A percentile compares a stretch with the other conserved stretches of the same genome.
These are phyloP conservation scores for Thunnus maccoyii DNA, from an alignment of 2,113 vertebrate species.

Conservation along the genomic window DNA sequence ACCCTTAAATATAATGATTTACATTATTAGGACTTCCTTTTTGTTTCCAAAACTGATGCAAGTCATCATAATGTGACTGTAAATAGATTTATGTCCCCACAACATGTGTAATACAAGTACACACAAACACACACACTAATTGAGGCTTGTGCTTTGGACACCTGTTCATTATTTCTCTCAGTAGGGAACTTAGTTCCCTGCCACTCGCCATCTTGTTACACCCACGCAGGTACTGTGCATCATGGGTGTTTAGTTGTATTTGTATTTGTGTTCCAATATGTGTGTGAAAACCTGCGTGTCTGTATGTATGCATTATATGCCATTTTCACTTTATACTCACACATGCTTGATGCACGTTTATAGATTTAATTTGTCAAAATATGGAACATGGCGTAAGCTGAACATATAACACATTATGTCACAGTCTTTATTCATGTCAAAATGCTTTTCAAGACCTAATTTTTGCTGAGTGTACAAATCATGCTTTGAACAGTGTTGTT, in stretches of 20 bases:
- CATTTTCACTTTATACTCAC: background rate
- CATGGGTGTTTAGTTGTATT: constrained; percentile 43
- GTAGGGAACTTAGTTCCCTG: constrained; percentile 54
- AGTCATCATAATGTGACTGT: too few relatives aligned
- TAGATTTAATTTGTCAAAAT: constrained; percentile 19
- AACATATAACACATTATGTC: background rate
- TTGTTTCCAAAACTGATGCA: too few relatives aligned
- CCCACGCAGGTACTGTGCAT: constrained; percentile 40
- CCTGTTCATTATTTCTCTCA: constrained; percentile 79
- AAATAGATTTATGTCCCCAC: too few relatives aligned
- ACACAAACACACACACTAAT: constrained; percentile 20
- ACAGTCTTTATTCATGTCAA: constrained; percentile 25
- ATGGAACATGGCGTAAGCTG: background rate
- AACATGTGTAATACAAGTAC: too few relatives aligned
- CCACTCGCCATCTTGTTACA: constrained; percentile 61
- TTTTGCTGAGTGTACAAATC: constrained; percentile 1
- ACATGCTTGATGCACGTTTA: background rate
- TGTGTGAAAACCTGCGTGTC: background rate
- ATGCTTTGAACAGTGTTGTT: constrained; percentile 8
- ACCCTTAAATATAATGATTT: too few relatives aligned
- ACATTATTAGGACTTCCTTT: too few relatives aligned
- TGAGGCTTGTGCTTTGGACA: constrained; percentile 66
- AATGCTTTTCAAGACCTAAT: constrained; percentile 3
- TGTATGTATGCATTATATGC: background rate
- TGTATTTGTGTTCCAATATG: constrained; percentile 20